These are phyloP conservation scores for Trididemnum miniatum DNA, from an alignment of 23 tunicate species.

Conservation along the genomic window DNA sequence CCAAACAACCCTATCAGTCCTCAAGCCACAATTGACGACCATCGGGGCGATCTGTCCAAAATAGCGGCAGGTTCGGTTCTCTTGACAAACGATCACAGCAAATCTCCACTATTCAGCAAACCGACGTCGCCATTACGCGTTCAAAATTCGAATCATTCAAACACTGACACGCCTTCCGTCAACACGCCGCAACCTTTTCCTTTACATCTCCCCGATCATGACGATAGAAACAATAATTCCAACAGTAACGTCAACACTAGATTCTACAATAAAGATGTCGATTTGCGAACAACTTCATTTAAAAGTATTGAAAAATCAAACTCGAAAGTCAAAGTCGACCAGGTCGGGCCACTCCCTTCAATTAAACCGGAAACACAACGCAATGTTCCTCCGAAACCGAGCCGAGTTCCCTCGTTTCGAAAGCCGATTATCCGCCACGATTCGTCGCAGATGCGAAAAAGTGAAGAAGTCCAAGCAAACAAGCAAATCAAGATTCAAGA, in stretches of 20 bases:
- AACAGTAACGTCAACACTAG: not conserved
- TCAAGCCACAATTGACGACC: not conserved
- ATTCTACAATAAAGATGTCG: not conserved
- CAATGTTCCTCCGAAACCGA: constrained; percentile 79
- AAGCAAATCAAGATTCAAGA: no score
- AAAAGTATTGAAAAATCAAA: not conserved
- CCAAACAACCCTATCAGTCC: not conserved
- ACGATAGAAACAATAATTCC: not conserved
- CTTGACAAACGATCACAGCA: no score
- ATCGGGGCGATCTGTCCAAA: not conserved
- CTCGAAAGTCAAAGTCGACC: not conserved
- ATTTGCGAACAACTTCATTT: not conserved
- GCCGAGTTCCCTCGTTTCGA: constrained; percentile 77
- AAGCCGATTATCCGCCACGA: constrained; percentile 43
- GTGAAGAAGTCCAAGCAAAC: no score
- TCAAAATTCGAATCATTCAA: no score
- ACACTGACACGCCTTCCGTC: no score
- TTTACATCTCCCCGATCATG: not conserved
- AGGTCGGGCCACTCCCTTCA: not conserved
- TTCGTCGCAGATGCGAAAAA: no score
- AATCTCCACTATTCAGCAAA: no score
- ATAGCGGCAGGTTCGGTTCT: no score
- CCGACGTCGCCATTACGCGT: no score
- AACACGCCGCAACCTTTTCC: constrained; percentile 34
- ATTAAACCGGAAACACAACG: not conserved